Evolutionary conservation across 1,140 invertebrate species (phyloP).

Genomic region (Cephus cinctus): DNA sequence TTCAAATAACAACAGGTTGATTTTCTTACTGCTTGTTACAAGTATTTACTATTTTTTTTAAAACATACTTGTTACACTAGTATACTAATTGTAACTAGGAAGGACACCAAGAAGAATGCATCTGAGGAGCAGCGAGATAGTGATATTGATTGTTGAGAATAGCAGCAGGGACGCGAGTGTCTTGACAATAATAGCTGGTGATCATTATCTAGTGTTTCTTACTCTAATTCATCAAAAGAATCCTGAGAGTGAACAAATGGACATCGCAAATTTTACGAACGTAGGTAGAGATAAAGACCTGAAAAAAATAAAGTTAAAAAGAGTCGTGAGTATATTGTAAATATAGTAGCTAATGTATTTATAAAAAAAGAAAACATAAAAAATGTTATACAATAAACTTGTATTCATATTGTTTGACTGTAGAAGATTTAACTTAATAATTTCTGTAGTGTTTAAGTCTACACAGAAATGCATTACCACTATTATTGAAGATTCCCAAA

Average conservation of each 20-base stretch:
- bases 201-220: constrained; percentile 50
- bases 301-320: background rate
- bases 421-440: constrained; percentile 58
- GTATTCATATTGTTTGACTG: too few relatives aligned
- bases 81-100: constrained; percentile 86
- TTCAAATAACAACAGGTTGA: background rate
- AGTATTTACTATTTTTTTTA: background rate
- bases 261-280: background rate
- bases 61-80: constrained; percentile 43
- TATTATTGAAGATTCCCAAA: constrained; percentile 65
- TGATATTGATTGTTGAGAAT: constrained; percentile 62
- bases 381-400: too few relatives aligned
- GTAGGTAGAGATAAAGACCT: background rate
- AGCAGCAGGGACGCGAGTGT: constrained; percentile 41
- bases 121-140: constrained; percentile 64
- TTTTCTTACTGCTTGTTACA: background rate
- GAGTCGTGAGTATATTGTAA: background rate
- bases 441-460: constrained; percentile 65
- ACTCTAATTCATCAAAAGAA: constrained; percentile 38
- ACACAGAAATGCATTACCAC: constrained; percentile 65
- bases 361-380: too few relatives aligned
- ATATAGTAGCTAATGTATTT: too few relatives aligned
- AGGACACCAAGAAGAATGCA: constrained; percentile 81
- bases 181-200: constrained; percentile 34
- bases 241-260: constrained; percentile 19